These are phyloP conservation scores for Popillia japonica DNA, from an alignment of 1,140 invertebrate species.

Conservation along the genomic window DNA sequence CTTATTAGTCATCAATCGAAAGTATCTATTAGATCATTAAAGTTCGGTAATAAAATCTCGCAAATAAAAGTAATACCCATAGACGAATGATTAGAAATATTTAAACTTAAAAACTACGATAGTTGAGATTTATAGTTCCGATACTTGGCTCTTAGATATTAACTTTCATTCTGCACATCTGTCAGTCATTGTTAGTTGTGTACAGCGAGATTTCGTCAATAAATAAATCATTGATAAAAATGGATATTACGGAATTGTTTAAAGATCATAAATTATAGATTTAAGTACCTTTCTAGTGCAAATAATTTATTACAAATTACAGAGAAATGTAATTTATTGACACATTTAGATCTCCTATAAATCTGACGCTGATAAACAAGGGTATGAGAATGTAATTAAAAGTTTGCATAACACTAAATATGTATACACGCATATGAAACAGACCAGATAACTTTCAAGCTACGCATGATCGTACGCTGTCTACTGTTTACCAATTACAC, in stretches of 20 bases:
- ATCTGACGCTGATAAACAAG: neutral
- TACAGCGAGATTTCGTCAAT: neutral
- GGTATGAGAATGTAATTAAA: neutral
- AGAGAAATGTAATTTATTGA: conserved; percentile 5
- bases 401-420: conserved; percentile 3
- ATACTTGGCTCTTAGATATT: no score
- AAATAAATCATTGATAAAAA: conserved; percentile 17
- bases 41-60: no score
- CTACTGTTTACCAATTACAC: no score
- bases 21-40: no score
- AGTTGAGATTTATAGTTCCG: no score
- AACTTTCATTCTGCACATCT: no score
- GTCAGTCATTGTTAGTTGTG: no score
- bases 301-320: conserved; percentile 21
- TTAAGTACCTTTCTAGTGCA: neutral
- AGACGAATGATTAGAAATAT: no score
- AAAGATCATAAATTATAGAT: conserved; percentile 18
- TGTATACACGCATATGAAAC: neutral
- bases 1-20: no score
- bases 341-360: conserved; percentile 16
- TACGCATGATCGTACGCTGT: no score
- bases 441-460: neutral
- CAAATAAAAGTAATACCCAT: no score
- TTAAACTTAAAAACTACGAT: no score
- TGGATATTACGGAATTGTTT: neutral